Conservation (phyloP, 2,888 invertebrate genomes). For the Pyrrhia umbra region DNA sequence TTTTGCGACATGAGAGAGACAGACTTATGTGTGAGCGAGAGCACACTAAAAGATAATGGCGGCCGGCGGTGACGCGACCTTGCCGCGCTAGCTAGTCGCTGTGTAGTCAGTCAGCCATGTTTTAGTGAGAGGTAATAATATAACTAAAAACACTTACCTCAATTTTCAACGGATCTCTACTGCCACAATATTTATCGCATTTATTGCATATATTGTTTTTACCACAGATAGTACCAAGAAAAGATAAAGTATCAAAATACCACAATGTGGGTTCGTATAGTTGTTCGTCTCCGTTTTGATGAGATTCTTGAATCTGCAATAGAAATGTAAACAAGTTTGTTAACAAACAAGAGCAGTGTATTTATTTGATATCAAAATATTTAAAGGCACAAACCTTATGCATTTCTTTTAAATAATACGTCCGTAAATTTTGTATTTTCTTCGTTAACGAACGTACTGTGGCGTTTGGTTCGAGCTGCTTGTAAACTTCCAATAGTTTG, state of each 20-base stretch:
- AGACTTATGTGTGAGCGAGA: too few relatives aligned
- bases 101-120: too few relatives aligned
- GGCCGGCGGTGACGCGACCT: too few relatives aligned
- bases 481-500: slow-evolving; percentile 17
- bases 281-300: not conserved
- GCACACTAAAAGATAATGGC: too few relatives aligned
- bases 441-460: slow-evolving; percentile 2
- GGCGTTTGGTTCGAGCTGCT: slow-evolving; percentile 8
- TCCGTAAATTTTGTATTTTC: slow-evolving; percentile 36
- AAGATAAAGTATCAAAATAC: slow-evolving; percentile 27
- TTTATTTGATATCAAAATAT: too few relatives aligned
- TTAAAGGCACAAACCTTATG: slow-evolving; percentile 19
- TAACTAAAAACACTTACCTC: slow-evolving; percentile 18
- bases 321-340: not conserved
- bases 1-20: too few relatives aligned
- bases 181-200: too few relatives aligned
- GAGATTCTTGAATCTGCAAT: slow-evolving; percentile 14
- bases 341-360: too few relatives aligned
- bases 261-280: slow-evolving; percentile 27
- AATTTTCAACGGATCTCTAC: slow-evolving; percentile 17
- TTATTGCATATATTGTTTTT: too few relatives aligned
- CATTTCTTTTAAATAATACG: slow-evolving; percentile 24
- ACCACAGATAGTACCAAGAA: too few relatives aligned
- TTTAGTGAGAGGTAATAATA: too few relatives aligned
- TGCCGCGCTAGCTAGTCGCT: too few relatives aligned